These are phyloP conservation scores for Electrophaes corylata DNA, from an alignment of 2,888 invertebrate species.

Conservation along the genomic window DNA sequence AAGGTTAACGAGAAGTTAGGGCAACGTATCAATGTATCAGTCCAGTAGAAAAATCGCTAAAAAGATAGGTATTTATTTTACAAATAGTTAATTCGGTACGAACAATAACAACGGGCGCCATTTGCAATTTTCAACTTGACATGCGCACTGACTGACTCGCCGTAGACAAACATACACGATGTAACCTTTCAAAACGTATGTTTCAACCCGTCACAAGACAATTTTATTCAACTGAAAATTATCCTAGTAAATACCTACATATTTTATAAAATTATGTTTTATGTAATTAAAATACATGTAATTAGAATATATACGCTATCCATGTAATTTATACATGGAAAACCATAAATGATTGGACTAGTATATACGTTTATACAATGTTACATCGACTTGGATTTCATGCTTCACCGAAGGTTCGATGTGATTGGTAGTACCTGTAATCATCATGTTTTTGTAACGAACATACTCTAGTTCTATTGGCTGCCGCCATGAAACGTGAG, in stretches of 20 bases:
- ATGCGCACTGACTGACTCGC: slow-evolving; percentile 86
- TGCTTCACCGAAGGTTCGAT: slow-evolving; percentile 67
- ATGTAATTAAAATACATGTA: not conserved
- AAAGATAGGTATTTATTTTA: slow-evolving; percentile 88
- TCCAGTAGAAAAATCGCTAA: slow-evolving; percentile 85
- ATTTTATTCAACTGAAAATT: not conserved
- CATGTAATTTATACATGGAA: not conserved
- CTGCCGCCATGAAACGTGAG: slow-evolving; percentile 71
- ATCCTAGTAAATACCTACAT: not conserved
- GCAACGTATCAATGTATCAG: slow-evolving; percentile 81
- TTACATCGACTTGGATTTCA: slow-evolving; percentile 58
- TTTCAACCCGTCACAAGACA: slow-evolving; percentile 12
- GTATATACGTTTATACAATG: slow-evolving; percentile 57
- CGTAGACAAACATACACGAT: slow-evolving; percentile 75
- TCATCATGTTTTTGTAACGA: slow-evolving; percentile 70
- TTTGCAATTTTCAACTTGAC: slow-evolving; percentile 96
- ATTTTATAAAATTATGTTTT: not conserved
- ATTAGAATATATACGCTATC: not conserved
- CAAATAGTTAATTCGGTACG: slow-evolving; percentile 92
- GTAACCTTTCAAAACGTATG: slow-evolving; percentile 61
- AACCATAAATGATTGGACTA: not conserved
- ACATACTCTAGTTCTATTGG: slow-evolving; percentile 61
- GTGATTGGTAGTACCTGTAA: slow-evolving; percentile 68
- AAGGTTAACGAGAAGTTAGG: slow-evolving; percentile 78
- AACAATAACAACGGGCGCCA: slow-evolving; percentile 99